Evolutionary conservation across 23 tunicate genomes (phyloP).

Genomic region (Oikopleura vanhoeffeni): DNA sequence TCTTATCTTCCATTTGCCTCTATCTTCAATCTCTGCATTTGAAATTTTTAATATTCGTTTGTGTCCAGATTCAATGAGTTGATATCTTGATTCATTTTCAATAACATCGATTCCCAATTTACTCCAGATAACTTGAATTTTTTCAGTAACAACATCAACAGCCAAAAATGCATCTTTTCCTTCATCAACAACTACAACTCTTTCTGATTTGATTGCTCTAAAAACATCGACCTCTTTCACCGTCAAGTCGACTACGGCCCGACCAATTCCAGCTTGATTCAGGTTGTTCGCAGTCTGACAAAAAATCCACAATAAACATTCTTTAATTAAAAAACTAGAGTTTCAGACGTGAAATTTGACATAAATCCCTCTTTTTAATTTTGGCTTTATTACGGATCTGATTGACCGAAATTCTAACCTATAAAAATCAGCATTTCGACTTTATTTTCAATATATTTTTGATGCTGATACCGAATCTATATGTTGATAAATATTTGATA

Average conservation of each 20-base stretch:
- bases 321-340: no score
- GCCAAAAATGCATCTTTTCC: conserved; percentile 11
- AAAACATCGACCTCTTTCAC: background rate
- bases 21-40: background rate
- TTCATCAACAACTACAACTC: conserved; percentile 3
- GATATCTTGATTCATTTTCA: background rate
- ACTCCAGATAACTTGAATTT: background rate
- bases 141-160: background rate
- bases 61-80: background rate
- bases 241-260: conserved; percentile 1
- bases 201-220: background rate
- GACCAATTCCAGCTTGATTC: conserved; percentile 13
- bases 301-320: no score
- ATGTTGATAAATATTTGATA: no score
- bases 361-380: no score
- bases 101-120: background rate
- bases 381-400: no score
- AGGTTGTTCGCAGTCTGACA: no score
- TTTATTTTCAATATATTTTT: no score
- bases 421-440: no score
- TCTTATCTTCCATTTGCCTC: background rate
- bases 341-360: no score
- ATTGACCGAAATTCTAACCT: no score
- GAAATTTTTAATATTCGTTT: background rate
- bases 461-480: no score